Conservation (phyloP, 2,113 vertebrate genomes). For the Himantopus leucocephalus region DNA sequence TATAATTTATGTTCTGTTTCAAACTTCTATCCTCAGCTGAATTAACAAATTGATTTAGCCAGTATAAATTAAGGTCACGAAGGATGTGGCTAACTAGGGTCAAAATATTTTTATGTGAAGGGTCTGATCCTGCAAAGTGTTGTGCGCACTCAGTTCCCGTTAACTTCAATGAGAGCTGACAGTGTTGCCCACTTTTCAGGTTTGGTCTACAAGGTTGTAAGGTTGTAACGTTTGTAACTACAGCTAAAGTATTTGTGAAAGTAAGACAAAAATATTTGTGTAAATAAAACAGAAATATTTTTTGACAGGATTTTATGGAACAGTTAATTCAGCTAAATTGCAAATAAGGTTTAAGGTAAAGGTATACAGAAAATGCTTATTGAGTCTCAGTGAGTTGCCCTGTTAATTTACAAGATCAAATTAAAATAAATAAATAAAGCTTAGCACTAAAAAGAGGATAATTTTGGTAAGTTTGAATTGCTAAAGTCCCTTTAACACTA, state of each 20-base stretch:
- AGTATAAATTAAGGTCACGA: neutral
- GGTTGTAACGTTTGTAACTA: neutral
- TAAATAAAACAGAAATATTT: neutral
- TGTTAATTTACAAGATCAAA: constrained; percentile 55
- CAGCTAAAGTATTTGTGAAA: neutral
- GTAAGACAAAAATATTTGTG: neutral
- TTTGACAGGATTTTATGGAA: neutral
- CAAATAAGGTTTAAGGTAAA: neutral
- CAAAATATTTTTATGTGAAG: neutral
- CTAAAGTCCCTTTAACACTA: constrained; percentile 84
- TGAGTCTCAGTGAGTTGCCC: constrained; percentile 55
- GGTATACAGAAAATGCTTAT: constrained; percentile 64
- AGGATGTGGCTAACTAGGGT: neutral
- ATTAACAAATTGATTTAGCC: constrained; percentile 7
- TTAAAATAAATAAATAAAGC: constrained; percentile 71
- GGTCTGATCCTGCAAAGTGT: neutral
- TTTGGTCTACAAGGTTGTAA: neutral
- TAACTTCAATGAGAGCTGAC: neutral
- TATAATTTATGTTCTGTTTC: neutral
- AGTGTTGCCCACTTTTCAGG: neutral
- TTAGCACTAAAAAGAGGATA: constrained; percentile 79
- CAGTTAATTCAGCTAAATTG: constrained; percentile 8
- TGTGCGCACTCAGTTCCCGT: neutral
- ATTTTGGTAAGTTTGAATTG: constrained; percentile 69
- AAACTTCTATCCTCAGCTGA: neutral